Conservation (phyloP, 1,140 invertebrate genomes). For the Aphelenchoides besseyi region DNA sequence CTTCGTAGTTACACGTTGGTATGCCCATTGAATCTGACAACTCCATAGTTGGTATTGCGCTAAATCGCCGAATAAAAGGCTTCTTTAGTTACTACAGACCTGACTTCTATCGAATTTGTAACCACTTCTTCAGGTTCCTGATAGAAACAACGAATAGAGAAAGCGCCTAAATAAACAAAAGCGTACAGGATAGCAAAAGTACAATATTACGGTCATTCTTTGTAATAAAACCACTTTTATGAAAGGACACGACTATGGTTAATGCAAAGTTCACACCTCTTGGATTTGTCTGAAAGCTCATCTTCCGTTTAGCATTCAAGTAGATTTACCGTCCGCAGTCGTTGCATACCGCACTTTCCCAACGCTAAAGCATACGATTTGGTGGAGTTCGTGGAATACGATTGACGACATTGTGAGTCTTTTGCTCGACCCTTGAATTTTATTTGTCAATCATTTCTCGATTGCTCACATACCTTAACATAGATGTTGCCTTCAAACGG, state of each 20-base stretch:
- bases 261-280: conserved; percentile 57
- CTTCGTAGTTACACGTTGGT: conserved; percentile 56
- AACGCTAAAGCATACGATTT: conserved; percentile 50
- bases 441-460: no score
- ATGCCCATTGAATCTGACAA: conserved; percentile 57
- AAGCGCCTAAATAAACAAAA: no score
- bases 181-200: no score
- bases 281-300: conserved; percentile 48
- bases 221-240: conserved; percentile 59
- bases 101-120: conserved; percentile 55
- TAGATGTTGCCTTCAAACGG: conserved; percentile 57
- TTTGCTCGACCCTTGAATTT: conserved; percentile 60
- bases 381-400: conserved; percentile 52
- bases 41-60: conserved; percentile 55
- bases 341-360: conserved; percentile 60
- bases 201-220: conserved; percentile 61
- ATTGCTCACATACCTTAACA: conserved; percentile 29
- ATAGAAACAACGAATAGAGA: conserved; percentile 58
- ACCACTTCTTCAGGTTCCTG: conserved; percentile 61
- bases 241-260: conserved; percentile 58
- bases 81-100: conserved; percentile 33
- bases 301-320: not conserved
- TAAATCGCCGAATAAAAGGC: conserved; percentile 33
- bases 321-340: conserved; percentile 50
- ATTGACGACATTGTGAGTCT: conserved; percentile 54